These are phyloP conservation scores for Arge pagana DNA, from an alignment of 2,888 invertebrate genomes.

Conservation along the genomic window DNA sequence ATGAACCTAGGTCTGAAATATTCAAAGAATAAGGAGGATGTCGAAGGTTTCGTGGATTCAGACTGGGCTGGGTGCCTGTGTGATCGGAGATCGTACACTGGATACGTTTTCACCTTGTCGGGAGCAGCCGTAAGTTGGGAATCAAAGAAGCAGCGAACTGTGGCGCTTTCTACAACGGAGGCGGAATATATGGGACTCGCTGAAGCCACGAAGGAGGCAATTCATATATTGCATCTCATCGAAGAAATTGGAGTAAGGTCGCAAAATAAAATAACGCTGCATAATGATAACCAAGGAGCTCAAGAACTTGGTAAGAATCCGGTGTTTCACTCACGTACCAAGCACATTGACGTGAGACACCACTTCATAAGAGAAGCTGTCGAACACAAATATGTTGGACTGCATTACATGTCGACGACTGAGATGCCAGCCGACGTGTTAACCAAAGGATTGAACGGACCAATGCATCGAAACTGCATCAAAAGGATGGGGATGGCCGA, in stretches of 20 bases:
- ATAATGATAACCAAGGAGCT: slow-evolving; percentile 19
- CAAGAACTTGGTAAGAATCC: slow-evolving; percentile 11
- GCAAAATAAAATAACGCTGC: not conserved
- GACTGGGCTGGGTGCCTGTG: slow-evolving; percentile 16
- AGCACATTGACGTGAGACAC: slow-evolving; percentile 25
- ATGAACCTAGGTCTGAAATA: not conserved
- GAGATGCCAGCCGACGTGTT: slow-evolving; percentile 23
- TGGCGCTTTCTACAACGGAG: slow-evolving; percentile 10
- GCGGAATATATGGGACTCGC: slow-evolving; percentile 7
- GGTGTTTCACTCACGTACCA: slow-evolving; percentile 18
- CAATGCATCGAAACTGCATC: slow-evolving; percentile 4
- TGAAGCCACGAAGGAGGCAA: slow-evolving; percentile 7
- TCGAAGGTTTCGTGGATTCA: slow-evolving; percentile 17
- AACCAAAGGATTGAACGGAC: slow-evolving; percentile 14
- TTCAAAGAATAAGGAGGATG: not conserved
- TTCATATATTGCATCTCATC: slow-evolving; percentile 1
- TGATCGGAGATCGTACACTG: slow-evolving; percentile 24
- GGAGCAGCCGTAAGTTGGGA: slow-evolving; percentile 22
- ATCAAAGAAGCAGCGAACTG: slow-evolving; percentile 23
- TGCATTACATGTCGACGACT: slow-evolving; percentile 12
- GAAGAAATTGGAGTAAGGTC: not conserved
- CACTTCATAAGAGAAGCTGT: slow-evolving; percentile 21
- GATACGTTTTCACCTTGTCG: slow-evolving; percentile 18
- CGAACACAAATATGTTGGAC: not conserved
- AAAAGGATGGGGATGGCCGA: too few species aligned